These are phyloP conservation scores for Parnassius apollo DNA, from an alignment of 2,888 invertebrate genomes.

Conservation along the genomic window DNA sequence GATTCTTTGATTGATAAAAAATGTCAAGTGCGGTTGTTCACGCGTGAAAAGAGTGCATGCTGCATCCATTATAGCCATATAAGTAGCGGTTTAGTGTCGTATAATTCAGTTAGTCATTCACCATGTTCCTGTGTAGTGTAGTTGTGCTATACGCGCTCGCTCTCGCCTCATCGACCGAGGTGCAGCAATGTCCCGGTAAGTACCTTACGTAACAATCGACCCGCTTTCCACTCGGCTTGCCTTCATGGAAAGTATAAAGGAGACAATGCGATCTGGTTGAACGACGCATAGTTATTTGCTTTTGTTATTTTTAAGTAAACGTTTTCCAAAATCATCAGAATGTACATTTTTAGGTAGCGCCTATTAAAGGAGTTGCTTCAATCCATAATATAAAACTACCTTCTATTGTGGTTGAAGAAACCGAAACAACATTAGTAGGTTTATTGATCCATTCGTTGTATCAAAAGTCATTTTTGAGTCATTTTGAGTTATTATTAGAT, in stretches of 20 bases:
- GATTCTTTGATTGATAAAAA: background rate
- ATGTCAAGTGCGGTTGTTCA: background rate
- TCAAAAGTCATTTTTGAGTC: too few species aligned
- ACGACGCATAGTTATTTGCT: too few species aligned
- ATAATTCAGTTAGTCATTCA: conserved; percentile 12
- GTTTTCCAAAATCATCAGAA: too few species aligned
- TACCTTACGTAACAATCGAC: conserved; percentile 23
- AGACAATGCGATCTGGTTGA: background rate
- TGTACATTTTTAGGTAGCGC: too few species aligned
- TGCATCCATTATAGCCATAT: conserved; percentile 12
- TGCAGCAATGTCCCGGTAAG: conserved; percentile 23
- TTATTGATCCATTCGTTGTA: too few species aligned
- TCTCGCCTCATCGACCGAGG: conserved; percentile 23
- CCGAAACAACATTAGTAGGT: too few species aligned
- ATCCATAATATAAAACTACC: too few species aligned
- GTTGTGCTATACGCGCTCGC: conserved; percentile 18
- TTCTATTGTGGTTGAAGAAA: too few species aligned
- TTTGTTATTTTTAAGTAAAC: too few species aligned
- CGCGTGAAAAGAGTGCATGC: conserved; percentile 13
- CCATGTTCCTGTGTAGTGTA: conserved; percentile 17
- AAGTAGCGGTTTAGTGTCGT: conserved; percentile 17
- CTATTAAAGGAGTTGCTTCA: too few species aligned
- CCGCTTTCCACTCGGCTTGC: conserved; percentile 20
- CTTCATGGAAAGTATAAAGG: background rate
- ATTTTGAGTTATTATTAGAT: too few species aligned